Evolutionary conservation across 2,888 invertebrate species (phyloP).

Genomic region (Neocrepidodera transversa): DNA sequence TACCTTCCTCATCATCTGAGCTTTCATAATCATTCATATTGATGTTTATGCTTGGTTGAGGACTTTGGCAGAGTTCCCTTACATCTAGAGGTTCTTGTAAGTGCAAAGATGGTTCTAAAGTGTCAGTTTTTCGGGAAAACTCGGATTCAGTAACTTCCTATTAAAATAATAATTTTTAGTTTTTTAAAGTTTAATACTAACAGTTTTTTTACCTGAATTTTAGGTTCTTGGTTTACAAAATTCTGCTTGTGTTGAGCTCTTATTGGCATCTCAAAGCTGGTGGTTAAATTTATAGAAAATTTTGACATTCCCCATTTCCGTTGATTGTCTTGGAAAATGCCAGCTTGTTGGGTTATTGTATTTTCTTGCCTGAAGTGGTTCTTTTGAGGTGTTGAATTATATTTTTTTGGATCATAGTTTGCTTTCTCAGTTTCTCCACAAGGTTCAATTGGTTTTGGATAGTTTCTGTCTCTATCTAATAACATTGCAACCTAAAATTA

Average conservation of each 20-base stretch:
- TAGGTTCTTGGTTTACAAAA: slow-evolving; percentile 42
- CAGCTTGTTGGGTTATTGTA: slow-evolving; percentile 23
- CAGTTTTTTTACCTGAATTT: slow-evolving; percentile 45
- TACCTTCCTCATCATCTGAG: slow-evolving; percentile 60
- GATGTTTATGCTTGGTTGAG: slow-evolving; percentile 63
- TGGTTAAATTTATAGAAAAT: slow-evolving; percentile 76
- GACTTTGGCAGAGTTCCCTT: slow-evolving; percentile 58
- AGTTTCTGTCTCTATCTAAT: slow-evolving; percentile 52
- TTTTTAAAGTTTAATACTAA: too few species aligned
- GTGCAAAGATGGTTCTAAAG: slow-evolving; percentile 51
- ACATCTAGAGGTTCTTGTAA: slow-evolving; percentile 53
- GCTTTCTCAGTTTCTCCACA: slow-evolving; percentile 33
- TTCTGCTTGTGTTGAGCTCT: slow-evolving; percentile 41
- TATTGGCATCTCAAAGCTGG: slow-evolving; percentile 70
- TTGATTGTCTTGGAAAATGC: slow-evolving; percentile 43
- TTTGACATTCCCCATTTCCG: slow-evolving; percentile 60
- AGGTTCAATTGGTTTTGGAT: slow-evolving; percentile 47
- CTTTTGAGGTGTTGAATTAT: slow-evolving; percentile 41
- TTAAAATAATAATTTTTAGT: too few species aligned
- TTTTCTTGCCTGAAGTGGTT: slow-evolving; percentile 37
- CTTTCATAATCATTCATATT: slow-evolving; percentile 62
- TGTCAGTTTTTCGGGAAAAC: slow-evolving; percentile 33
- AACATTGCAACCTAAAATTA: slow-evolving; percentile 68
- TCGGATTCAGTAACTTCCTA: slow-evolving; percentile 51
- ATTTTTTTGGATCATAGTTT: slow-evolving; percentile 23